Conservation (phyloP, 2,113 vertebrate genomes). For the Corythoichthys haematopterus region DNA sequence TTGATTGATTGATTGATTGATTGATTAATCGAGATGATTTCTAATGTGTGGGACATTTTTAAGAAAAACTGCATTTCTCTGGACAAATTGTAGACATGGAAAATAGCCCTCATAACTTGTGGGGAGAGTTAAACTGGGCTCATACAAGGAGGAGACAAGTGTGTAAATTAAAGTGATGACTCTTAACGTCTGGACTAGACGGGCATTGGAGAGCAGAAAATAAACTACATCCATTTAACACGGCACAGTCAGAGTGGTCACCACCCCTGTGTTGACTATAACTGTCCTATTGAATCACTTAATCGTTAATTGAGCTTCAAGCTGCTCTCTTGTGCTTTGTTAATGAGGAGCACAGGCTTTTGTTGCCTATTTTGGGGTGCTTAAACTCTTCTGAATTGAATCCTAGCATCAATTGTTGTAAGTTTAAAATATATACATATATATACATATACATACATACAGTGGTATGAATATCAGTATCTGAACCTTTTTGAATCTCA, state of each 20-base stretch:
- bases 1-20: too few relatives aligned
- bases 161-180: neutral
- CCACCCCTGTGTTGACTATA: slow-evolving; percentile 2
- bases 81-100: neutral
- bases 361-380: too few relatives aligned
- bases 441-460: too few relatives aligned
- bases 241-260: slow-evolving; percentile 6
- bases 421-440: too few relatives aligned
- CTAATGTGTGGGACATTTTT: neutral
- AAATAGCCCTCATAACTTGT: neutral
- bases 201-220: neutral
- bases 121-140: neutral
- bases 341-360: slow-evolving; percentile 1
- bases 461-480: too few relatives aligned
- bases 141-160: neutral
- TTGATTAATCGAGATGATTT: neutral
- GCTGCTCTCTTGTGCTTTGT: slow-evolving; percentile 4
- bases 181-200: neutral
- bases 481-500: too few relatives aligned
- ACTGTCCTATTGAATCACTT: slow-evolving; percentile 1
- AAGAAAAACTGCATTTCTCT: neutral
- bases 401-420: too few relatives aligned
- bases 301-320: neutral
- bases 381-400: too few relatives aligned
- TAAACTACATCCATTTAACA: slow-evolving; percentile 1